phyloP scores from a whole-genome alignment of 1,140 invertebrate genomes.

The Hyposmocoma kahamanoa region DNA sequence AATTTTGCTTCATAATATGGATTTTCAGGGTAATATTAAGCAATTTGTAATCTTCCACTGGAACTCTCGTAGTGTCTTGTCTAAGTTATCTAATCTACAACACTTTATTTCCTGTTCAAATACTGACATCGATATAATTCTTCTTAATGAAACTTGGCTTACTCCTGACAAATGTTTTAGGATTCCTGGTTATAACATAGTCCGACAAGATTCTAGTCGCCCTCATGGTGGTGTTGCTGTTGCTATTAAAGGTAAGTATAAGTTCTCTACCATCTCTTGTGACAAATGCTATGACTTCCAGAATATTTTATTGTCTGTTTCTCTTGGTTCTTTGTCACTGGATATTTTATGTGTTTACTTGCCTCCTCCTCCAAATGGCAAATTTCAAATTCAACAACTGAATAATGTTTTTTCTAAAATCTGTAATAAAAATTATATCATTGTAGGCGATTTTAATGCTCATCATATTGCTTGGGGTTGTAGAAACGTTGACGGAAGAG shows the following conservation, averaged over 20 bases:
- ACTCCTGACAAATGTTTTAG: not conserved
- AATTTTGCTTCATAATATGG: too few species aligned
- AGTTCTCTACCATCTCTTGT: not conserved
- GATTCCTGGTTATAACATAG: not conserved
- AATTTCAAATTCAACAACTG: not conserved
- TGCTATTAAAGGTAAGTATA: not conserved
- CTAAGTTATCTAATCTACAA: too few species aligned
- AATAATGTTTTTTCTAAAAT: not conserved
- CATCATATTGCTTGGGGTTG: constrained; percentile 1
- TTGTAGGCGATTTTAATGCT: constrained; percentile 6
- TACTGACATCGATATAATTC: not conserved
- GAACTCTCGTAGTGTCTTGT: too few species aligned
- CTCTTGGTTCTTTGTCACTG: not conserved
- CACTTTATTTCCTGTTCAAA: too few species aligned
- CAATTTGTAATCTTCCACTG: too few species aligned
- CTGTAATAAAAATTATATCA: not conserved
- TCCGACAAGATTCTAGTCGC: not conserved
- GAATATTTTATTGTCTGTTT: not conserved
- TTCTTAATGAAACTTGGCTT: not conserved
- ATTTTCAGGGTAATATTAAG: too few species aligned
- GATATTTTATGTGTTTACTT: not conserved
- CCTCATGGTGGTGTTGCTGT: not conserved
- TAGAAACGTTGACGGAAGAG: not conserved
- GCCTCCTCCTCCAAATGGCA: not conserved
- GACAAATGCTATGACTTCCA: not conserved